Percentiles rank a stretch among this genome's conserved stretches.
Evolutionary conservation across 2,888 invertebrate species (phyloP).

Genomic region (Erebia aethiops): DNA sequence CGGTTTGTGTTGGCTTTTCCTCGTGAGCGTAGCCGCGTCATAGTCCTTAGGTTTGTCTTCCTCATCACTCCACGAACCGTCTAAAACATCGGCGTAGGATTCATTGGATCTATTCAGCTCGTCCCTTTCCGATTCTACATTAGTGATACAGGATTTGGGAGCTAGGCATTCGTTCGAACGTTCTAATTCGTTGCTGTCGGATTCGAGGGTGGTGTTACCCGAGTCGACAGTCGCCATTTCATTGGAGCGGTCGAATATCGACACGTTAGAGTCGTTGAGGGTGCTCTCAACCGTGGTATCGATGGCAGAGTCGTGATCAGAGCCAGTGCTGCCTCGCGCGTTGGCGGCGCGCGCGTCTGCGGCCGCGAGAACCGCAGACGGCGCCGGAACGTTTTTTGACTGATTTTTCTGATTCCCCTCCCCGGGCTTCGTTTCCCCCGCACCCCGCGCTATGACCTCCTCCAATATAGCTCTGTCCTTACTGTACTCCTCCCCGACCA

Average conservation of each 20-base stretch:
- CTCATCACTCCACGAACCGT: conserved; percentile 68
- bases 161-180: conserved; percentile 78
- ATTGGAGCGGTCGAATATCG: conserved; percentile 45
- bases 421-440: conserved; percentile 44
- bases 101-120: conserved; percentile 77
- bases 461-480: conserved; percentile 75
- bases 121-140: conserved; percentile 65
- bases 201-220: conserved; percentile 50
- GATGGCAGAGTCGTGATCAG: conserved; percentile 50
- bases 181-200: conserved; percentile 50
- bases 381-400: conserved; percentile 90
- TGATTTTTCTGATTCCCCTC: conserved; percentile 42
- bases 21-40: conserved; percentile 49
- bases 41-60: conserved; percentile 40
- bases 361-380: conserved; percentile 86
- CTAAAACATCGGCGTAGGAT: conserved; percentile 72
- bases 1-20: conserved; percentile 50
- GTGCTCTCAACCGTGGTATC: conserved; percentile 33
- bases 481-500: conserved; percentile 59
- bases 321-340: conserved; percentile 71
- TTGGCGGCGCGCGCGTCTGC: conserved; percentile 70
- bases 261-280: conserved; percentile 22
- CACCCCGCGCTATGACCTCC: conserved; percentile 86
- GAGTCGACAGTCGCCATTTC: conserved; percentile 50
- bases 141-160: conserved; percentile 61